Evolutionary conservation across 2,113 vertebrate species (phyloP).

Genomic region (Myotis brandtii): DNA sequence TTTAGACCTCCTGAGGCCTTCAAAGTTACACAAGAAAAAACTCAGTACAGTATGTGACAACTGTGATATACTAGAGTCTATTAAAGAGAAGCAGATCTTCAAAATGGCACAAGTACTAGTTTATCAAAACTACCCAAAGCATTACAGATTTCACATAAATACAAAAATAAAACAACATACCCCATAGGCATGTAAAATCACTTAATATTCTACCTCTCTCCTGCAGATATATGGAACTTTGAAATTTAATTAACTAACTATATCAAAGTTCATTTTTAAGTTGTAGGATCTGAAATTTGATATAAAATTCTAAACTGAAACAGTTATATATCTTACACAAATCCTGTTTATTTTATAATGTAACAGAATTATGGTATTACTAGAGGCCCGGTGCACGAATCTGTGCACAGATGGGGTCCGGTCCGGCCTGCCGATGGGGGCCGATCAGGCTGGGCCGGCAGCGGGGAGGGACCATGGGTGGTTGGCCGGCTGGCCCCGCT

Average conservation of each 20-base stretch:
- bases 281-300: slow-evolving; percentile 13
- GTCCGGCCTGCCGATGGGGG: too few relatives aligned
- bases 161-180: slow-evolving; percentile 3
- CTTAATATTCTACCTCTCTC: neutral
- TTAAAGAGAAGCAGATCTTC: neutral
- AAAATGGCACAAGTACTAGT: slow-evolving; percentile 18
- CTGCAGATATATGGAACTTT: neutral
- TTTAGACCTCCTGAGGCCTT: neutral
- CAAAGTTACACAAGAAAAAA: neutral
- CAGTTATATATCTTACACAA: neutral
- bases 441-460: too few relatives aligned
- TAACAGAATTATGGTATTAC: neutral
- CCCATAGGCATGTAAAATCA: slow-evolving; percentile 28
- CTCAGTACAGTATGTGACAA: neutral
- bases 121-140: slow-evolving; percentile 32
- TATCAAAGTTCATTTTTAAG: slow-evolving; percentile 2
- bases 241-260: slow-evolving; percentile 14
- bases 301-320: slow-evolving; percentile 54
- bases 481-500: too few relatives aligned
- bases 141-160: slow-evolving; percentile 1
- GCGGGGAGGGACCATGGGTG: too few relatives aligned
- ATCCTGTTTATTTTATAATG: neutral
- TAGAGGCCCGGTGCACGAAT: too few relatives aligned
- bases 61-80: neutral
- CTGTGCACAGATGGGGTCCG: too few relatives aligned